Base-by-base conservation (phyloP, 2,888 invertebrate species). In the Heliconius charithonia region DNA sequence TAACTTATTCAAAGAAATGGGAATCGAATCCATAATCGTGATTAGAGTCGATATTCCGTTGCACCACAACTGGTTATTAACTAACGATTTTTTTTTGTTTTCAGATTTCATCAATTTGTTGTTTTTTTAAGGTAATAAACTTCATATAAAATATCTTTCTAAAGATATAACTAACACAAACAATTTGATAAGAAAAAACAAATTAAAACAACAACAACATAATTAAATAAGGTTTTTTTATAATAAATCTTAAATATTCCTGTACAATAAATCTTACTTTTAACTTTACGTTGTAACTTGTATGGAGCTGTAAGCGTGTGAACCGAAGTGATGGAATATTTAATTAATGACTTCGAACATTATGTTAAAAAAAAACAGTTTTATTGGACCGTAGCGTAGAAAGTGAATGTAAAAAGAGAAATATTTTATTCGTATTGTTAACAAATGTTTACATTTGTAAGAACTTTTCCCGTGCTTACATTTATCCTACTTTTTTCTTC, bases 21-120 rank as follows among this genome's bases (percentile, higher is more conserved):
- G 19, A 51, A 19, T 51, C 51, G 51, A 22, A 51, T 0, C 51
- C 19, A 51, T 22, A 22, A 51, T 7, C 19, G 2, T 51, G 19
- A 19, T 51, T 2, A 51, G 0, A 19, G 45, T 51, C 45, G 51
- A 45, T 45, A 19, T 51, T 51, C 22, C 51, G 45, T 19, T 51
- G 51, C 51, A 19, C 51, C 2, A 51, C 19, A 51, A 7, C 51
- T 6, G 22, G 0, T 19, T 25, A 45, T 69, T 45, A 25, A 16
- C 41, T 69, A 45, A 45, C 41, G 27, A 25, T 6, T 37, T 62
- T 51, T 71, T 75, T 45, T 77, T 75, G 27, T 69, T 79, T 79
- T 6, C 77, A 80, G 80, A 75, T 37, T 70, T 22, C 27, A 59
- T 71, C 77, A 56, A 45, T 66, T 59, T 51, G 74, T 74, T 32